These are phyloP conservation scores for Lepidothrix coronata DNA, from an alignment of 2,113 vertebrate species.

Conservation along the genomic window DNA sequence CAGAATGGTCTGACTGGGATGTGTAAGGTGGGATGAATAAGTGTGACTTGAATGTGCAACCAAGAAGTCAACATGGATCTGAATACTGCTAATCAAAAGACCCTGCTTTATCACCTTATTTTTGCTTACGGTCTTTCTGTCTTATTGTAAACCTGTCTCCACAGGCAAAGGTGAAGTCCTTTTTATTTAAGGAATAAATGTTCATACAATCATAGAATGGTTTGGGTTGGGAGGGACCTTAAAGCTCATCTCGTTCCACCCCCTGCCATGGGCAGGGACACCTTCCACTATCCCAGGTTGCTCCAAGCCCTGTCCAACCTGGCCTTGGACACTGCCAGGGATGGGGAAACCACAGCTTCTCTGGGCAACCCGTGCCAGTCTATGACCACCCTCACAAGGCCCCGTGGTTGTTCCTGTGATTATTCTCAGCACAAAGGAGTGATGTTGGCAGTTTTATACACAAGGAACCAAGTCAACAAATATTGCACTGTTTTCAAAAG, in stretches of 20 bases:
- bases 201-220: not conserved
- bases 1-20: not conserved
- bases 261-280: not conserved
- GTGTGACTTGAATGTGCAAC: not conserved
- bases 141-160: rapidly evolving
- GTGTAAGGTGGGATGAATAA: not conserved
- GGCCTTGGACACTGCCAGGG: not conserved
- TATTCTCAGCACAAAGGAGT: not conserved
- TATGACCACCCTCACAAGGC: not conserved
- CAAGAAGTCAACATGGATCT: not conserved
- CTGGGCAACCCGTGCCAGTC: not conserved
- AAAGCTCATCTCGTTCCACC: not conserved
- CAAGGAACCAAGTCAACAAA: not conserved
- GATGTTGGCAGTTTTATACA: not conserved
- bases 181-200: not conserved
- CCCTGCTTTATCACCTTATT: not conserved
- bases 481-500: not conserved
- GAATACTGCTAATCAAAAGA: not conserved
- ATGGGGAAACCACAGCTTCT: not conserved
- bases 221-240: not conserved
- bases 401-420: rapidly evolving
- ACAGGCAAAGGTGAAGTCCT: not conserved
- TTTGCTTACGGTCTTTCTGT: not conserved
- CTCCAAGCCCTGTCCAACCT: rapidly evolving
- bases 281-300: rapidly evolving